Conservation (phyloP, 37 sponge, comb jelly and placozoan genomes). For the Aphrocallistes beatrix region DNA sequence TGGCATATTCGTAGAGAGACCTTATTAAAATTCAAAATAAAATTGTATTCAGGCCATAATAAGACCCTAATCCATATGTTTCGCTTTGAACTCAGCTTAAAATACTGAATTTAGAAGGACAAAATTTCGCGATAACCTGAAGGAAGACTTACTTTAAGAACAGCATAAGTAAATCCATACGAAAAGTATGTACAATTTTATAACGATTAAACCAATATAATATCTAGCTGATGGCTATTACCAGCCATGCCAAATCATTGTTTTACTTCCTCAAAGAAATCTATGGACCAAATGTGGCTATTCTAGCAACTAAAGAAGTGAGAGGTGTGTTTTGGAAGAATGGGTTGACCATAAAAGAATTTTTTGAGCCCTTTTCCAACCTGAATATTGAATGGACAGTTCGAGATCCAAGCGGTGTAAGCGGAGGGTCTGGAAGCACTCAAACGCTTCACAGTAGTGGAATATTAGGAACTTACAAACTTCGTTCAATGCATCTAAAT, state of each 20-base stretch:
- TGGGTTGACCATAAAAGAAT: slow-evolving; percentile 57
- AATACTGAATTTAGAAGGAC: too few species aligned
- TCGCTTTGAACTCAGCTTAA: too few species aligned
- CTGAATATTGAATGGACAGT: slow-evolving; percentile 38
- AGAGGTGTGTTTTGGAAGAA: slow-evolving; percentile 57
- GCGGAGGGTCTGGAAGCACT: slow-evolving; percentile 6
- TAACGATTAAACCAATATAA: not conserved
- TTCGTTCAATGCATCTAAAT: not conserved
- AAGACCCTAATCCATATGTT: too few species aligned
- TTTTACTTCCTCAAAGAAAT: not conserved
- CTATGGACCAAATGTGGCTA: slow-evolving; percentile 58
- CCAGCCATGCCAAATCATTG: slow-evolving; percentile 4
- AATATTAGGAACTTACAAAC: not conserved
- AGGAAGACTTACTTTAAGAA: too few species aligned
- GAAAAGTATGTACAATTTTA: not conserved
- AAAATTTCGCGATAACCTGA: too few species aligned
- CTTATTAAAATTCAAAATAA: too few species aligned
- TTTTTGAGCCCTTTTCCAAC: slow-evolving; percentile 67
- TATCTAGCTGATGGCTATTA: slow-evolving; percentile 6
- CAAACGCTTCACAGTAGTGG: not conserved
- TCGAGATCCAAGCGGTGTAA: not conserved
- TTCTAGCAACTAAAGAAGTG: slow-evolving; percentile 48
- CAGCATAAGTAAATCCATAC: not conserved
- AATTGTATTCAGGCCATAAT: too few species aligned
- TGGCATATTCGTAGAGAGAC: too few species aligned